Evolutionary conservation across 2,797 vertebrate species (phyloP).

Genomic region (Anisognathus igniventris): DNA sequence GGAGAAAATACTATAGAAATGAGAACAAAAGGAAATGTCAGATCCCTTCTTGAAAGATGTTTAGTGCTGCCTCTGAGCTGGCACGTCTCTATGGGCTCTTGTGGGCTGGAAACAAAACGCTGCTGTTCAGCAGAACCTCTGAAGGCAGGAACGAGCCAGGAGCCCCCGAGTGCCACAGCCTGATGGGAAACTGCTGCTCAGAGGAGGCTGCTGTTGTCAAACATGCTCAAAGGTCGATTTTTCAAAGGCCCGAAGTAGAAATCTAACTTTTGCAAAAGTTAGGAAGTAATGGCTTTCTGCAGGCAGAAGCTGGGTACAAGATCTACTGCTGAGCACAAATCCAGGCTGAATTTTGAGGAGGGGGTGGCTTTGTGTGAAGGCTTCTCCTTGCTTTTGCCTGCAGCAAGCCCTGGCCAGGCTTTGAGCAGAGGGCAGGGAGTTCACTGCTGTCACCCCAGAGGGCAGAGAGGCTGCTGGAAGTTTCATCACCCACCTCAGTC

Average conservation of each 20-base stretch:
- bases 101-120: conserved; percentile 58
- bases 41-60: conserved; percentile 6
- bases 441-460: background rate
- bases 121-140: conserved; percentile 54
- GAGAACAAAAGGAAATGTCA: conserved; percentile 59
- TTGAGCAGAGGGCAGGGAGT: background rate
- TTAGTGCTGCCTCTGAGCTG: conserved; percentile 5
- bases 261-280: background rate
- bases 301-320: background rate
- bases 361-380: background rate
- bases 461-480: background rate
- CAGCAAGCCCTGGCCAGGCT: background rate
- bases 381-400: background rate
- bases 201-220: background rate
- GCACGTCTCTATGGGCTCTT: conserved; percentile 56
- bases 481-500: background rate
- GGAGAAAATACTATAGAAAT: conserved; percentile 33
- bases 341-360: background rate
- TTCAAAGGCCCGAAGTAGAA: background rate
- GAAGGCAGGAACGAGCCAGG: background rate
- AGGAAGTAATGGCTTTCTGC: background rate
- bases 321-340: background rate
- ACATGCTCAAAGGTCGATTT: accelerated
- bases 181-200: background rate
- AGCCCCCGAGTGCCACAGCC: background rate